Base-by-base conservation (phyloP, 64 coral and sea anemone species). In the Trachythela sp. region DNA sequence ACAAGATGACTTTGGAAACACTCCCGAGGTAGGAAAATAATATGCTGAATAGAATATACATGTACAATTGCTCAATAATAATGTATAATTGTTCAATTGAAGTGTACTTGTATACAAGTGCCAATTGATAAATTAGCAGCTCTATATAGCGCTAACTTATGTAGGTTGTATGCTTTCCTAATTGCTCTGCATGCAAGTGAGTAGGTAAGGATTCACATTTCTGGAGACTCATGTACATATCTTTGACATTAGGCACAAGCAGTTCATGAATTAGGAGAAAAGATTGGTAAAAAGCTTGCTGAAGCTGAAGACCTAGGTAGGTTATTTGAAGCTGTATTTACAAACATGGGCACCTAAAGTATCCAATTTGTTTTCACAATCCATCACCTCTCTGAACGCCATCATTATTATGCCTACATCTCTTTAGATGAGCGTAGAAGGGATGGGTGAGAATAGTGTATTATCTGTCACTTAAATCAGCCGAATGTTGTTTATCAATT, bases 241-340 rank as follows among this genome's bases (percentile, higher is more conserved):
- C 0, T 84, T 17, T 33, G 48, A 51, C 9, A 30, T 42, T 48
- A 97, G 95, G 95, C 95, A 37, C 87, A 91, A 88, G 90, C 86
- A 36, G 95, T 97, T 43, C 95, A 97, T 94, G 92, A 94, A 31
- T 75, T 97, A n/a, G 95, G 89, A 85, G 95, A 97, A 45, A 89
- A 97, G 85, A 97, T 97, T 90, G 95, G 95, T 18, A 94, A 97
- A 91, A 97, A 94, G 40, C 92, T 97, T 72, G 95, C 95, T 15
- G 92, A 97, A 89, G 95, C 95, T 75, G 95, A 97, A 41, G 17
- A 87, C 39, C 84, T 97, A 70, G 95, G 95, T 97, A 75, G 84
- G 87, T 87, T 36, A 1, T 26, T 77, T 52, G 22, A 11, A 52
- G 40, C 40, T n/a, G 31, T 26, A 77, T 3, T n/a, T 31, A 68